A percentile compares a stretch with the other conserved stretches of the same genome.
Conservation (phyloP, 1,140 invertebrate species). For the Phortica variegata region DNA sequence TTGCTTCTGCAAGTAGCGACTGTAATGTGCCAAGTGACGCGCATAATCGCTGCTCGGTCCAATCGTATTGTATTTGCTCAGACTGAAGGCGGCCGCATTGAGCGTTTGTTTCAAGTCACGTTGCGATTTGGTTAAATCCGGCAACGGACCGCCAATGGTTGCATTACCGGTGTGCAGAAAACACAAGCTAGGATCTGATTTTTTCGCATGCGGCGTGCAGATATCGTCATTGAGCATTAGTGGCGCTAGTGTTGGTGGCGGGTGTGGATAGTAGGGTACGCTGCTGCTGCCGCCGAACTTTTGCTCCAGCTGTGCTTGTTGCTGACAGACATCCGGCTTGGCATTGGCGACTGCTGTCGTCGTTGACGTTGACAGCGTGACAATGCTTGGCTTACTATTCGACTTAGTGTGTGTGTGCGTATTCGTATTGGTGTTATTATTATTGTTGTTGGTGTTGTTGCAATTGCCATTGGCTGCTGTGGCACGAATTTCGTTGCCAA, state of each 20-base stretch:
- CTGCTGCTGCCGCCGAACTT: slow-evolving; percentile 14
- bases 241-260: slow-evolving; percentile 33
- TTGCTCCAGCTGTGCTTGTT: slow-evolving; percentile 16
- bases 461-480: slow-evolving; percentile 10
- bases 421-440: slow-evolving; percentile 3
- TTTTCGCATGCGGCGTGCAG: slow-evolving; percentile 43
- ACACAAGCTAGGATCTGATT: slow-evolving; percentile 46
- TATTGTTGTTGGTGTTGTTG: slow-evolving; percentile 16
- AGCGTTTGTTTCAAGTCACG: slow-evolving; percentile 10
- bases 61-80: slow-evolving; percentile 51
- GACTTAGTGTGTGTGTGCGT: too few relatives aligned
- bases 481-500: too few relatives aligned
- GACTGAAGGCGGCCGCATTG: slow-evolving; percentile 11
- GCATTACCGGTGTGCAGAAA: slow-evolving; percentile 27
- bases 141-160: background rate
- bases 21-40: slow-evolving; percentile 43
- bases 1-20: slow-evolving; percentile 45
- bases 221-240: slow-evolving; percentile 43
- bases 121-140: slow-evolving; percentile 11
- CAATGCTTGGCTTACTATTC: too few relatives aligned
- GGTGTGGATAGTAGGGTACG: slow-evolving; percentile 19
- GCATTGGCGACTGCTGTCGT: background rate
- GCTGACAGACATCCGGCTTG: slow-evolving; percentile 45
- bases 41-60: slow-evolving; percentile 52
- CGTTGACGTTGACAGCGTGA: background rate